Evolutionary conservation across 2,113 vertebrate genomes (phyloP), one percentile per base, ranked within the genome.

Genomic region (Otolemur garnettii): DNA sequence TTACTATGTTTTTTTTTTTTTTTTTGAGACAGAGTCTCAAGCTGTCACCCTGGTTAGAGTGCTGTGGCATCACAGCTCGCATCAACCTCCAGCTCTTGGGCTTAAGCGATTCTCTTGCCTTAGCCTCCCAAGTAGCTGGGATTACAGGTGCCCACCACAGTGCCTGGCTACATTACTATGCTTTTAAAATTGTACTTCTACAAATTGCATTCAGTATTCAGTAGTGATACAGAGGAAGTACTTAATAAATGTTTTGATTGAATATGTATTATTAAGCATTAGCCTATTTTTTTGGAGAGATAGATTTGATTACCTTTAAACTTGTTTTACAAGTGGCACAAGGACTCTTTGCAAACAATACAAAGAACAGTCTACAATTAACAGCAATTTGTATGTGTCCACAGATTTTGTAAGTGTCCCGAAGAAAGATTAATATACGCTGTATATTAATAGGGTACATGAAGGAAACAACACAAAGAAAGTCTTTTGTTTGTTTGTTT

Each of bases 251-350:
- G n/a, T 85, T 93, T 96, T 33, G 57, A 53, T 77, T 78, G 62
- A 77, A 22, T 90, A 60, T 81, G 88, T 94, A 91, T 77, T 87
- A 80, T 35, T 78, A 87, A 90, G 5, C 11, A 75, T 50, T 87
- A 80, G 77, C 13, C 24, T 96, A 0, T 90, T 96, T 15, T 95
- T 80, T 21, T 2, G 57, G 59, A 33, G 6, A 71, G 28, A 22
- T 22, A 88, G 55, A 87, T 93, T 90, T 93, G 78, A 78, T 93
- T 90, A 92, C 30, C 26, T 77, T 62, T 92, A 94, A 95, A 79
- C 24, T 82, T 95, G 30, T 77, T 95, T 96, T 90, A 33, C 33
- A 57, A 53, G 59, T 80, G 17, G 4, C 24, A 59, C 38, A 96
- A 82, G 53, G 59, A 90, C 71, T 87, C 7, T 72, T 69, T 87